Evolutionary conservation across 2,113 vertebrate species (phyloP).

Genomic region (Scalopus aquaticus): DNA sequence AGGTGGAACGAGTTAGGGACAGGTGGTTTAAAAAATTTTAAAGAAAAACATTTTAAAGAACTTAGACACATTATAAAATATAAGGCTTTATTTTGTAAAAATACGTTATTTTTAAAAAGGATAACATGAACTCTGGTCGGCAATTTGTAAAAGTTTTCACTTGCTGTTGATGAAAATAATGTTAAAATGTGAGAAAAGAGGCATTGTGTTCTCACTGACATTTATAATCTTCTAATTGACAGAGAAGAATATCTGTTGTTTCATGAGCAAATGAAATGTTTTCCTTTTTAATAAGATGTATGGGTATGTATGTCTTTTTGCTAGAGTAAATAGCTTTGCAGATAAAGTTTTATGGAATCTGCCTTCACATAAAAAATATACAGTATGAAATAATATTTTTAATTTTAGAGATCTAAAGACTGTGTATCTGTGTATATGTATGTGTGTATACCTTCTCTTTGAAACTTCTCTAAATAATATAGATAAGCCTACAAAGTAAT

Average conservation of each 20-base stretch:
- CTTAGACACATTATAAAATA: not conserved
- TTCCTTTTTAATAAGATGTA: not conserved
- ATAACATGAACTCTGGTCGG: constrained; percentile 18
- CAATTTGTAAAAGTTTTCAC: constrained; percentile 29
- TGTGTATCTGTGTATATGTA: not conserved
- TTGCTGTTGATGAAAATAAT: constrained; percentile 30
- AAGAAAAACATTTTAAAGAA: constrained; percentile 42
- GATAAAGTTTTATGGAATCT: constrained; percentile 36
- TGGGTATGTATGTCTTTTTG: constrained; percentile 13
- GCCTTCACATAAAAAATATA: not conserved
- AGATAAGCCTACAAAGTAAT: not conserved
- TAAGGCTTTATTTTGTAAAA: constrained; percentile 7
- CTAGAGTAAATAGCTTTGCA: not conserved
- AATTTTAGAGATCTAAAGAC: not conserved
- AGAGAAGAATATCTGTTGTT: not conserved
- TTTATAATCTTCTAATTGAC: not conserved
- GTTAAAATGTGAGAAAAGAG: not conserved
- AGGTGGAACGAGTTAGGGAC: constrained; percentile 36
- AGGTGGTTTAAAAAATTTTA: constrained; percentile 34
- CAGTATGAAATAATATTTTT: not conserved
- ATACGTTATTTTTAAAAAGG: constrained; percentile 34
- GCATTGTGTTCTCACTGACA: not conserved
- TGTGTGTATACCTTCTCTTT: not conserved
- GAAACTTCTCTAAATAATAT: not conserved
- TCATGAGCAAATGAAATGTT: constrained; percentile 24